phyloP scores from a whole-genome alignment of 2,113 vertebrate genomes.

The human (Homo sapiens) region DNA sequence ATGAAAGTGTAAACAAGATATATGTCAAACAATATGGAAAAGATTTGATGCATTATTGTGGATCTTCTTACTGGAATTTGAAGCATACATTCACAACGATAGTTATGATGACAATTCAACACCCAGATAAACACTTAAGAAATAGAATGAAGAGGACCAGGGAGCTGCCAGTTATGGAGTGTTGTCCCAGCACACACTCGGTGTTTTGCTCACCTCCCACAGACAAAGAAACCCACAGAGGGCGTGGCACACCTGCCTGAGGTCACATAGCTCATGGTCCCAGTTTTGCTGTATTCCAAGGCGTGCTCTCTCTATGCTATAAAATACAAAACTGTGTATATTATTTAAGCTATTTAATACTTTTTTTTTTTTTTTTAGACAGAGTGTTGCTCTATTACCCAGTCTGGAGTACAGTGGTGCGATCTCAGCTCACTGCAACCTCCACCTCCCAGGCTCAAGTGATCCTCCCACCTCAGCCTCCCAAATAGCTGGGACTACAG shows the following conservation, averaged over 20 bases:
- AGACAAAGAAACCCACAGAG: not conserved
- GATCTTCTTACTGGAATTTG: not conserved
- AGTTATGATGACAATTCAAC: not conserved
- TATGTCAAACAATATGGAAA: not conserved
- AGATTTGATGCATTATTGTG: not conserved
- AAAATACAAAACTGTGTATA: not conserved
- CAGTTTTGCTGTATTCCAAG: not conserved
- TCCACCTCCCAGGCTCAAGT: not conserved
- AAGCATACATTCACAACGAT: not conserved
- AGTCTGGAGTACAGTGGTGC: not conserved
- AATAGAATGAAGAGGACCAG: not conserved
- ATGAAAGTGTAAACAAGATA: not conserved
- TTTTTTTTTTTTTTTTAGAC: not conserved
- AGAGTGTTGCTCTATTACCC: not conserved
- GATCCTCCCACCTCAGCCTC: not conserved
- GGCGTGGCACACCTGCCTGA: no score
- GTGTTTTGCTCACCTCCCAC: not conserved
- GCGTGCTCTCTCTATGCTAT: not conserved
- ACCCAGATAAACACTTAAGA: not conserved
- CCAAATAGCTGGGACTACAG: not conserved
- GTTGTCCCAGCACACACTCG: not conserved
- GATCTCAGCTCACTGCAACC: not conserved
- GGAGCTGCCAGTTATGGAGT: not conserved
- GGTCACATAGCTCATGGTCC: not conserved
- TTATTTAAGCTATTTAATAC: no score